Percentiles rank a stretch among this genome's conserved stretches.
phyloP scores from a whole-genome alignment of 1,140 invertebrate species.

The Phortica variegata region DNA sequence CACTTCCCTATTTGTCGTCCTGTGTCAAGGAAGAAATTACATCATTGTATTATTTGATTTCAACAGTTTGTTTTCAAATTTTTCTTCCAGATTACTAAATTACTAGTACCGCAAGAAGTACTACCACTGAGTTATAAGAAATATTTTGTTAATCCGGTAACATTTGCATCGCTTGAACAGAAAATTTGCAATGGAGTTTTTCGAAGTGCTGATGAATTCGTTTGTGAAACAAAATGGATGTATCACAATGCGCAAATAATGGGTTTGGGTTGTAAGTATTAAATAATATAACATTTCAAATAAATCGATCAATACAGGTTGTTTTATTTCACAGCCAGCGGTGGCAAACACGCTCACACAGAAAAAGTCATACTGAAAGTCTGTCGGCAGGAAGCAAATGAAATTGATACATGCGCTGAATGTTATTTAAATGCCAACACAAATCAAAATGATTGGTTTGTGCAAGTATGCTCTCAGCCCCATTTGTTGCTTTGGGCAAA shows the following conservation, averaged over 20 bases:
- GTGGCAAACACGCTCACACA: constrained; percentile 61
- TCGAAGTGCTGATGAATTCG: constrained; percentile 85
- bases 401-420: constrained; percentile 92
- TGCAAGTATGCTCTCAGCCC: constrained; percentile 83
- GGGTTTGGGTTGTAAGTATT: constrained; percentile 81
- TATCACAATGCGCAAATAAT: constrained; percentile 83
- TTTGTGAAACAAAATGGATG: constrained; percentile 89
- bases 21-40: no score
- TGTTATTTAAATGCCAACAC: constrained; percentile 86
- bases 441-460: constrained; percentile 80
- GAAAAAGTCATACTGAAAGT: constrained; percentile 80
- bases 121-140: constrained; percentile 57
- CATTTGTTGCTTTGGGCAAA: constrained; percentile 91
- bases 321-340: constrained; percentile 59
- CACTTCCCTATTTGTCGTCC: no score
- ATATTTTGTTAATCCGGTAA: constrained; percentile 83
- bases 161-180: constrained; percentile 72
- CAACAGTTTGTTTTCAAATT: neutral
- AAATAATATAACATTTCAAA: neutral
- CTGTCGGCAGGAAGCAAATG: constrained; percentile 81
- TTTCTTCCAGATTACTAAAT: constrained; percentile 24
- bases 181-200: constrained; percentile 80
- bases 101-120: constrained; percentile 35
- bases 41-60: no score
- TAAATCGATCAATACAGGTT: no score